Evolutionary conservation across 2,113 vertebrate species (phyloP), one percentile per base, ranked within the genome.

Genomic region (Thalassarche chlororhynchos): DNA sequence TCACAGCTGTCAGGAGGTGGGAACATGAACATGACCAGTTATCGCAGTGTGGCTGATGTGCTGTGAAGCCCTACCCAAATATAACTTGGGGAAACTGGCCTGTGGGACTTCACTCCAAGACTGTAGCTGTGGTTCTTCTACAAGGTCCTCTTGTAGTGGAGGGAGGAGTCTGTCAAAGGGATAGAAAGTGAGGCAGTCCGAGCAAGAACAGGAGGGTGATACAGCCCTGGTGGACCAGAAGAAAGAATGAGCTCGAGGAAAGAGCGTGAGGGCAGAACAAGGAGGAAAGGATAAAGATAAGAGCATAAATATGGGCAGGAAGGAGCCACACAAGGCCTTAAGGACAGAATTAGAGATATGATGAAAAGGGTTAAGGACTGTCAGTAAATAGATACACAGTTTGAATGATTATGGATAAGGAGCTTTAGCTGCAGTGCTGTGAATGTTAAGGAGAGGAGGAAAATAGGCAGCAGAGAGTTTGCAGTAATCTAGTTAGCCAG

Each of bases 131-230:
- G 42, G 31, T 52, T 74, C 61, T 76, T 38, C 38, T 38, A 38
- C 38, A 38, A 38, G 38, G 8, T 38, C 38, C 38, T 38, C 38
- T 38, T 38, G 38, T 38, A 23, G 8, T 8, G 9, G 40, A 77
- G 40, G 16, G 38, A 69, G 28, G 57, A 77, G 3, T 69, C 54
- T 77, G 29, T 12, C 0, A 2, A 69, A 9, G 31, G 12, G 26
- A 44, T 1, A 52, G 36, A 69, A 65, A 69, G 6, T 17, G 18
- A 57, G 6, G 17, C 6, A 54, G 8, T 47, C 23, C 0, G 0
- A 66, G 55, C 8, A 64, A 74, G 17, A 89, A 19, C 51, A 62
- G 15, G 32, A 77, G 25, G 2, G 3, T 62, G 55, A 79, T 34
- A 47, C 4, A 70, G 17, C 7, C 14, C 69, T 75, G 49, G n/a